Conservation (phyloP, 2,113 vertebrate species). For the Coryphaenoides rupestris region DNA sequence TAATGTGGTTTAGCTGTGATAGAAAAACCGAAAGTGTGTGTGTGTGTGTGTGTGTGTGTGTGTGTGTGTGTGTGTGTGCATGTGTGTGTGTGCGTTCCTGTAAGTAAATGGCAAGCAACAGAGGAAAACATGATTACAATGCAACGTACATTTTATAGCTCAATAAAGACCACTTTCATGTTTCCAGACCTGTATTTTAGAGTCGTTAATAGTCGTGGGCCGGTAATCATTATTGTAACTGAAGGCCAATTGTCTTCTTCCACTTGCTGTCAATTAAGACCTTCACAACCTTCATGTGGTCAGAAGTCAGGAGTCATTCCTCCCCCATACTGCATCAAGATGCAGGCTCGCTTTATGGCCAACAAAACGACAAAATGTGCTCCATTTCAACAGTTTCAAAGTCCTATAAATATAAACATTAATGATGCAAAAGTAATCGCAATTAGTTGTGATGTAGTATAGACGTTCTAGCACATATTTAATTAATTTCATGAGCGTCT, state of each 20-base stretch:
- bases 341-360: too few species aligned
- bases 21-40: slow-evolving; percentile 5
- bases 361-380: background rate
- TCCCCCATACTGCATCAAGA: too few species aligned
- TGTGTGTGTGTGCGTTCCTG: slow-evolving; percentile 5
- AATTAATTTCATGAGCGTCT: background rate
- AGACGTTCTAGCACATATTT: background rate
- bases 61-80: too few species aligned
- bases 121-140: slow-evolving; percentile 25
- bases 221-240: slow-evolving; percentile 21
- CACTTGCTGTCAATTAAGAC: too few species aligned
- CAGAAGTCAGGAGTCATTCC: too few species aligned
- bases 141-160: slow-evolving; percentile 23
- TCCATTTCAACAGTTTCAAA: background rate
- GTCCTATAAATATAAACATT: background rate
- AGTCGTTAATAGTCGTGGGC: slow-evolving; percentile 2
- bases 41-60: too few species aligned
- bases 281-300: too few species aligned
- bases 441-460: background rate
- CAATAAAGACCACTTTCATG: slow-evolving; percentile 28
- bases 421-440: background rate
- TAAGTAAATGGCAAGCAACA: slow-evolving; percentile 18
- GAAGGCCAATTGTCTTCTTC: too few species aligned
- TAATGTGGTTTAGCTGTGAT: slow-evolving; percentile 16
- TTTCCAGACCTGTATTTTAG: slow-evolving; percentile 29